Conservation (phyloP, 2,797 vertebrate genomes). For the Poeciliopsis infans region DNA sequence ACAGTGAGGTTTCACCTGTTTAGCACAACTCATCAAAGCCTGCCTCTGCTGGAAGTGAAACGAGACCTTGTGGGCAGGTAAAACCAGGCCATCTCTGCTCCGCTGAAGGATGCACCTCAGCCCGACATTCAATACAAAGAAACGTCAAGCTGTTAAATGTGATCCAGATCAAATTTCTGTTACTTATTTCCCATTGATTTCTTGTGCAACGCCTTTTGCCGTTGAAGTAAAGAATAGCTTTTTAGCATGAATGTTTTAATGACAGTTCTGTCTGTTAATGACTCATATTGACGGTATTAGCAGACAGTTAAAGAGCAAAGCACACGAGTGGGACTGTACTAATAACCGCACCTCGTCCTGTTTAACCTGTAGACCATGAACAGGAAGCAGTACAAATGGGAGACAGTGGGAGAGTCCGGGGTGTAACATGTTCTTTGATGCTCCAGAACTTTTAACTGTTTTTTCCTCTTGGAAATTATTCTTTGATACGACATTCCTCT, state of each 20-base stretch:
- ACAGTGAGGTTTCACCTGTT: conserved; percentile 60
- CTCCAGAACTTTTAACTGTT: background rate
- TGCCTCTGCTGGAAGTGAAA: conserved; percentile 10
- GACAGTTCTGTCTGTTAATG: background rate
- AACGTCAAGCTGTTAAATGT: conserved; percentile 17
- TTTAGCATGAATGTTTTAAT: conserved; percentile 23
- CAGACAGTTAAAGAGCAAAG: background rate
- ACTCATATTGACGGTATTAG: background rate
- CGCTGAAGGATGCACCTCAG: background rate
- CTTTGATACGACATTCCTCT: background rate
- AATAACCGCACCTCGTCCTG: background rate
- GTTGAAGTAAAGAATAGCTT: conserved; percentile 17
- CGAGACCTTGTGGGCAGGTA: conserved; percentile 29
- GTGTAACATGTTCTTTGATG: background rate
- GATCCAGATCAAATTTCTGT: conserved; percentile 14
- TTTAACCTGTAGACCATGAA: background rate
- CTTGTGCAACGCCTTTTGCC: background rate
- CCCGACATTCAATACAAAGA: background rate
- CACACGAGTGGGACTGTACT: background rate
- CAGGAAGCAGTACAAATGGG: background rate
- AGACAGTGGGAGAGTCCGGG: background rate
- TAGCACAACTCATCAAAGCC: conserved; percentile 40
- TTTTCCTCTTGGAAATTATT: background rate
- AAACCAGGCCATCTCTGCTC: background rate
- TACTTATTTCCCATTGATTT: conserved; percentile 18